A percentile compares a stretch with the other conserved stretches of the same genome.
These are phyloP conservation scores for Drosophila tanythrix DNA, from an alignment of 2,888 invertebrate species.

Conservation along the genomic window DNA sequence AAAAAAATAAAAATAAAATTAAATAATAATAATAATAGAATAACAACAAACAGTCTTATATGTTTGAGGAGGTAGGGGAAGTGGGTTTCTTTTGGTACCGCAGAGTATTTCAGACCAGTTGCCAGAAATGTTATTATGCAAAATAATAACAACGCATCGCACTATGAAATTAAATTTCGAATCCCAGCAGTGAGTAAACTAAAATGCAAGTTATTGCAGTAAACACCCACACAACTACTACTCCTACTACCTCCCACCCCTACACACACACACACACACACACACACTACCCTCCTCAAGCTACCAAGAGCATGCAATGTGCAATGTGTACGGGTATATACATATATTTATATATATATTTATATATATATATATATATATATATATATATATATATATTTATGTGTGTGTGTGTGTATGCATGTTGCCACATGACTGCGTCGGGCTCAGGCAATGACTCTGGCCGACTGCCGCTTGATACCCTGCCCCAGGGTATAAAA, in stretches of 20 bases:
- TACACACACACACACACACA: no score
- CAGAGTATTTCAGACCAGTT: constrained; percentile 45
- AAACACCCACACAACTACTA: neutral
- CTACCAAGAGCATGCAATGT: constrained; percentile 12
- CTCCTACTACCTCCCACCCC: neutral
- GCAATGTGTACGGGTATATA: constrained; percentile 1
- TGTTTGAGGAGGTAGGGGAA: neutral
- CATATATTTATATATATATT: neutral
- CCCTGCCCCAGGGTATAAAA: constrained; percentile 23
- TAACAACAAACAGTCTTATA: neutral
- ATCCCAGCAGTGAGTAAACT: constrained; percentile 79
- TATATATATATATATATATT: no score
- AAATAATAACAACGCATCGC: constrained; percentile 79
- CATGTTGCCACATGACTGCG: constrained; percentile 73
- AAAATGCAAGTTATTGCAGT: constrained; percentile 77
- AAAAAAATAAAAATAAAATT: constrained; percentile 5
- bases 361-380: no score
- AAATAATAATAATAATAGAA: constrained; percentile 2
- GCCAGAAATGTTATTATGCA: constrained; percentile 74
- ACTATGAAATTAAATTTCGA: constrained; percentile 81
- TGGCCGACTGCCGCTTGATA: constrained; percentile 42
- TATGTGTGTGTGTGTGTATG: constrained; percentile 27
- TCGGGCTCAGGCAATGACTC: constrained; percentile 51
- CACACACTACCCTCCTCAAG: neutral
- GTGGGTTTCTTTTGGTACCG: constrained; percentile 13